These are phyloP conservation scores for Drosophila imparisetae DNA, from an alignment of 2,888 invertebrate genomes.

Conservation along the genomic window DNA sequence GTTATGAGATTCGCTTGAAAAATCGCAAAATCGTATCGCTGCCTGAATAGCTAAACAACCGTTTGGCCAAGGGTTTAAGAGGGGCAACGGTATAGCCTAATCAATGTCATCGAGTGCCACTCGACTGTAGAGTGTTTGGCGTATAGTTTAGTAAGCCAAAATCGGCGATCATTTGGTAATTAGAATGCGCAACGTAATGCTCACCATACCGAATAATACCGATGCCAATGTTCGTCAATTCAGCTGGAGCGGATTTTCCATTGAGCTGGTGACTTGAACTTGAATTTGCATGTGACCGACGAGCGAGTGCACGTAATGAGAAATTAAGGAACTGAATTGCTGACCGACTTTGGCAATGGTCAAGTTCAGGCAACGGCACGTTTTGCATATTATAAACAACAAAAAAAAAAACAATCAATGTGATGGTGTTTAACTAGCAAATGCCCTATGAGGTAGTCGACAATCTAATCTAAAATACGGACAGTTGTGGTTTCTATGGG, in stretches of 20 bases:
- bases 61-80: background rate
- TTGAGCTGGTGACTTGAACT: constrained; percentile 68
- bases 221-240: constrained; percentile 55
- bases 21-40: constrained; percentile 28
- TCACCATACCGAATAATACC: constrained; percentile 39
- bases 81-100: background rate
- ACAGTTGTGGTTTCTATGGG: background rate
- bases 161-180: constrained; percentile 56
- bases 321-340: constrained; percentile 45
- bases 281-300: constrained; percentile 61
- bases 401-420: background rate
- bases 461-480: background rate
- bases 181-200: constrained; percentile 60
- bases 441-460: constrained; percentile 18
- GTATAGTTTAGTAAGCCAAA: constrained; percentile 41
- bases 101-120: constrained; percentile 55
- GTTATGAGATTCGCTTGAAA: constrained; percentile 51
- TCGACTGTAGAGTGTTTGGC: constrained; percentile 27
- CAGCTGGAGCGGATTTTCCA: constrained; percentile 35
- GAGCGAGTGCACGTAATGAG: constrained; percentile 4
- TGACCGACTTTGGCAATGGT: constrained; percentile 53
- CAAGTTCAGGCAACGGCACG: constrained; percentile 63
- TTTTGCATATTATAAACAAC: constrained; percentile 59
- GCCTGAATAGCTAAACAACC: constrained; percentile 45
- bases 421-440: background rate